A percentile compares a stretch with the other conserved stretches of the same genome.
phyloP scores from a whole-genome alignment of 2,113 vertebrate species.

The Peromyscus polionotus region DNA sequence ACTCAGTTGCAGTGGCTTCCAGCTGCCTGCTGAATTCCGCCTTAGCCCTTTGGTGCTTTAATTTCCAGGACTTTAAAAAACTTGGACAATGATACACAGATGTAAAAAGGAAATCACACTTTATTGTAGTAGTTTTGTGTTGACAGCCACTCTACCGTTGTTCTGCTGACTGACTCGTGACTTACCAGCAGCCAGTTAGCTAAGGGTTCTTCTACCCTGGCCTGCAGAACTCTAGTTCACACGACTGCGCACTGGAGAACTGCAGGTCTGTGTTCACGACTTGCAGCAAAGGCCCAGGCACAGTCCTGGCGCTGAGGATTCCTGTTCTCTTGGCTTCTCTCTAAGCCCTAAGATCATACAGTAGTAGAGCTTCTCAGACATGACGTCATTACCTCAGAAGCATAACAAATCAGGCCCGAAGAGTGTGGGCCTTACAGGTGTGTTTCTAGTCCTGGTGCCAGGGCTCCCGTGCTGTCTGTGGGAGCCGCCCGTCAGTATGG shows the following conservation, averaged over 20 bases:
- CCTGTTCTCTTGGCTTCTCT: background rate
- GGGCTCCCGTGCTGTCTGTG: background rate
- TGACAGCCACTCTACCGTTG: conserved; percentile 29
- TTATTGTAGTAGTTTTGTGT: conserved; percentile 28
- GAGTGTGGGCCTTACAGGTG: background rate
- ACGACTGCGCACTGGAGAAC: conserved; percentile 8
- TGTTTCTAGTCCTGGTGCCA: background rate
- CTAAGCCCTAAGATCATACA: background rate
- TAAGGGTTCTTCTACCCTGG: conserved; percentile 21
- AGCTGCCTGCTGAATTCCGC: background rate
- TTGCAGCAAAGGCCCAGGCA: background rate
- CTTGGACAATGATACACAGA: background rate
- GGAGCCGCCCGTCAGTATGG: background rate
- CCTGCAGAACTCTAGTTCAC: conserved; percentile 31
- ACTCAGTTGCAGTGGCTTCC: background rate
- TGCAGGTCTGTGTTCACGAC: background rate
- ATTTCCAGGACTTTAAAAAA: conserved; percentile 56
- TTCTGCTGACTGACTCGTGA: conserved; percentile 55
- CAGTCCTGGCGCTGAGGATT: background rate
- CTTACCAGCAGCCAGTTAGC: conserved; percentile 5
- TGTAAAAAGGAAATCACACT: conserved; percentile 31
- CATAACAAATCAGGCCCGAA: background rate
- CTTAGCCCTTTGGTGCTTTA: conserved; percentile 61
- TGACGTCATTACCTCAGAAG: conserved; percentile 48
- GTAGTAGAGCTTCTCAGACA: conserved; percentile 23